phyloP scores from a whole-genome alignment of 2,888 invertebrate species.

The Xestia ashworthii region DNA sequence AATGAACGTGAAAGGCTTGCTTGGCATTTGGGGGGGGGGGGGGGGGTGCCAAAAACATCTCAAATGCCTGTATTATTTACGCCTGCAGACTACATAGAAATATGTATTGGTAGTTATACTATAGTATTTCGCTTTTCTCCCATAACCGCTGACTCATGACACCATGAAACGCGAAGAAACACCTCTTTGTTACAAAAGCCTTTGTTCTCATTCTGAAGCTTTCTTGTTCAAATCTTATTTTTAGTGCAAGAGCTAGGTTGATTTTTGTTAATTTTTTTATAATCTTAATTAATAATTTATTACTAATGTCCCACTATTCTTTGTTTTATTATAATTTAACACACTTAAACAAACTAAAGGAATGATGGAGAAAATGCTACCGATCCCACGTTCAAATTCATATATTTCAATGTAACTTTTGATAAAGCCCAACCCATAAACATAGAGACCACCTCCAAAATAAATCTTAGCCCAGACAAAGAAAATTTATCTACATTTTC shows the following conservation, averaged over 20 bases:
- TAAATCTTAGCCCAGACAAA: conserved; percentile 2
- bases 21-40: too few species aligned
- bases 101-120: background rate
- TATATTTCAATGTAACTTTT: background rate
- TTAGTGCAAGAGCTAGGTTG: conserved; percentile 61
- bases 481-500: conserved; percentile 10
- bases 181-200: conserved; percentile 66
- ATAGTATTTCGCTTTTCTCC: conserved; percentile 13
- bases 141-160: conserved; percentile 28
- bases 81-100: background rate
- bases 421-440: background rate
- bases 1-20: too few species aligned
- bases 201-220: conserved; percentile 64
- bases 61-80: background rate
- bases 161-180: conserved; percentile 32
- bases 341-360: background rate
- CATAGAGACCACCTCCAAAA: background rate
- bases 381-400: background rate
- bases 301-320: background rate
- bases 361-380: background rate
- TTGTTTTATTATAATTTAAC: background rate
- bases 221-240: conserved; percentile 64
- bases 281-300: background rate
- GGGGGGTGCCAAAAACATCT: background rate
- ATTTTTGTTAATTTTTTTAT: background rate